Percentiles rank a stretch among this genome's conserved stretches.
Conservation (phyloP, 2,797 vertebrate species). For the Brachyrhaphis roseni region DNA sequence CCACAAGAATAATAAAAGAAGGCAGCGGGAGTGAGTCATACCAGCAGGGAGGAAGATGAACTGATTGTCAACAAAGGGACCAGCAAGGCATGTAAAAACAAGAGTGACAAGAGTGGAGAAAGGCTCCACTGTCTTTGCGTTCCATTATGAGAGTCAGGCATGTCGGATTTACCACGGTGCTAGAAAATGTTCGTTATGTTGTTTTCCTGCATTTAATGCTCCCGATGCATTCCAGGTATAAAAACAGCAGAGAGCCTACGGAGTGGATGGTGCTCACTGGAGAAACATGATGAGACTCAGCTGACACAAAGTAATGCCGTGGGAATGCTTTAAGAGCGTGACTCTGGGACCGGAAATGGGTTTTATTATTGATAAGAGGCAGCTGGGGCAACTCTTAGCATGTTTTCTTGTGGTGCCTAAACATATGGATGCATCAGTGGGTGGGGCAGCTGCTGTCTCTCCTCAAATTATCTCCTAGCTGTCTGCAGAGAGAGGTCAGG, state of each 20-base stretch:
- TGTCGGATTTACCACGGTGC: neutral
- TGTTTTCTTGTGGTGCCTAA: slow-evolving; percentile 36
- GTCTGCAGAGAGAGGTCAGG: neutral
- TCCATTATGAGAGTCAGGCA: neutral
- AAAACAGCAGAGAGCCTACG: neutral
- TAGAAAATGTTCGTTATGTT: neutral
- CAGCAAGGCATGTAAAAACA: neutral
- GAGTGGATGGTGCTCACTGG: slow-evolving; percentile 1
- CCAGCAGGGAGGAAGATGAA: slow-evolving; percentile 10
- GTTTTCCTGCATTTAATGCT: neutral
- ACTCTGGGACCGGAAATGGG: slow-evolving; percentile 41
- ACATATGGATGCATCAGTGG: slow-evolving; percentile 24
- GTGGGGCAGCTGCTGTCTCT: slow-evolving; percentile 2
- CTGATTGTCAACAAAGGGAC: slow-evolving; percentile 26
- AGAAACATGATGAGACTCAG: slow-evolving; percentile 30
- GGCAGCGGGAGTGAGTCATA: slow-evolving; percentile 21
- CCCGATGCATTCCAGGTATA: neutral
- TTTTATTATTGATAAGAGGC: slow-evolving; percentile 74
- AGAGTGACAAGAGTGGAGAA: slow-evolving; percentile 6
- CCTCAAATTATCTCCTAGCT: slow-evolving; percentile 23
- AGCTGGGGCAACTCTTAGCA: slow-evolving; percentile 61
- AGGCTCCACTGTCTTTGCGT: slow-evolving; percentile 8
- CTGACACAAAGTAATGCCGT: slow-evolving; percentile 29
- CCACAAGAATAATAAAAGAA: slow-evolving; percentile 10
- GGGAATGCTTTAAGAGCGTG: slow-evolving; percentile 55